Evolutionary conservation across 2,113 vertebrate genomes (phyloP), one percentile per base, ranked within the genome.

Genomic region (Eulemur rufifrons): DNA sequence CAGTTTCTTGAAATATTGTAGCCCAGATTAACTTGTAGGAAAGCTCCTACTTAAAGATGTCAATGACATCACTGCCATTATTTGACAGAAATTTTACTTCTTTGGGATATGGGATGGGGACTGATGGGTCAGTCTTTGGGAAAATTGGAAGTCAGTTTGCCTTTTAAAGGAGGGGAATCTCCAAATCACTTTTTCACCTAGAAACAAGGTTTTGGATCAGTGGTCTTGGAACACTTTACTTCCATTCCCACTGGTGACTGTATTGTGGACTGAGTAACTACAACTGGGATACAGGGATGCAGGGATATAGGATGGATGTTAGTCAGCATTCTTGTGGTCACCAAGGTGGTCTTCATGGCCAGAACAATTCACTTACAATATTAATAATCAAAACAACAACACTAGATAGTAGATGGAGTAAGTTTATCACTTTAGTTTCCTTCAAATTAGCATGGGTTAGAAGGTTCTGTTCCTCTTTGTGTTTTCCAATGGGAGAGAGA

Each of bases 71-170:
- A 80, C 20, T 86, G 63, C 25, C 52, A 66, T 80, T 64, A 95
- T 87, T 47, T 45, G 61, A 32, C 8, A 29, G 27, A 66, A 78
- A 54, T 66, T 94, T 93, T 85, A 47, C 32, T 78, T 90, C 27
- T 95, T 93, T 90, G 37, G 21, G 68, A 78, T 45, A 71, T 90
- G 34, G n/a, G 21, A 45, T 39, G 52, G 8, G 27, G 37, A 71
- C 20, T 74, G 63, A 88, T 66, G 5, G n/a, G 66, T 63, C 11
- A 52, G 5, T 88, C 59, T 85, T 82, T 82, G 39, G 27, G 17
- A 61, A 85, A 91, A 97, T 8, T 89, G 52, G 17, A 94, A 73
- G 47, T 86, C n/a, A 39, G 25, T 86, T 92, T 95, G 23, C 73
- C 29, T 52, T 42, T 50, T 92, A 68, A 95, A 73, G 54, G 11